These are phyloP conservation scores for Fissipunctia ypsillon DNA, from an alignment of 2,888 invertebrate genomes.

Conservation along the genomic window DNA sequence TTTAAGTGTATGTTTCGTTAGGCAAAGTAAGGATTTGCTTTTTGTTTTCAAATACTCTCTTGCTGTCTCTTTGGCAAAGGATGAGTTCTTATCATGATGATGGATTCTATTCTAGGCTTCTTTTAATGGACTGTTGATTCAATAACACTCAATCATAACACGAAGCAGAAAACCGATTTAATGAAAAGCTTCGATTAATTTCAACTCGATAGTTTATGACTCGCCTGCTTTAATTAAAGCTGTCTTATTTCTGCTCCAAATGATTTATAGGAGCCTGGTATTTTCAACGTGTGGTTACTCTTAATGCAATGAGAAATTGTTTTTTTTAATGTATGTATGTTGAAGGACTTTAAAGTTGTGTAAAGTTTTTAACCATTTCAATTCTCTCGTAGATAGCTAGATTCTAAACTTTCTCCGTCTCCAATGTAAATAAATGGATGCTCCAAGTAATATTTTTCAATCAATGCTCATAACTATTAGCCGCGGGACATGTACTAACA, in stretches of 20 bases:
- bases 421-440: conserved; percentile 31
- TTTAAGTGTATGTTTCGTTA: neutral
- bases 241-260: conserved; percentile 41
- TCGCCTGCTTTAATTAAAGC: conserved; percentile 48
- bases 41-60: too few relatives aligned
- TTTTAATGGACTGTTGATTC: conserved; percentile 22
- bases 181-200: conserved; percentile 44
- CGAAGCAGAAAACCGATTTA: conserved; percentile 35
- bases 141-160: conserved; percentile 45
- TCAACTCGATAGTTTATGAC: conserved; percentile 39
- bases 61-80: neutral
- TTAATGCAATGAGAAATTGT: conserved; percentile 17
- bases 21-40: neutral
- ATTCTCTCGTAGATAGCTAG: neutral
- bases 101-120: neutral
- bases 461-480: conserved; percentile 75
- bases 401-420: conserved; percentile 1
- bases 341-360: neutral
- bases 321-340: neutral
- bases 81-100: neutral
- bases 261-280: conserved; percentile 53
- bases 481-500: conserved; percentile 69
- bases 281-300: conserved; percentile 4
- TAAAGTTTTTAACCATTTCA: neutral
- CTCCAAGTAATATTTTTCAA: conserved; percentile 77